phyloP scores from a whole-genome alignment of 2,888 invertebrate species.

The Lepidonotus clava region DNA sequence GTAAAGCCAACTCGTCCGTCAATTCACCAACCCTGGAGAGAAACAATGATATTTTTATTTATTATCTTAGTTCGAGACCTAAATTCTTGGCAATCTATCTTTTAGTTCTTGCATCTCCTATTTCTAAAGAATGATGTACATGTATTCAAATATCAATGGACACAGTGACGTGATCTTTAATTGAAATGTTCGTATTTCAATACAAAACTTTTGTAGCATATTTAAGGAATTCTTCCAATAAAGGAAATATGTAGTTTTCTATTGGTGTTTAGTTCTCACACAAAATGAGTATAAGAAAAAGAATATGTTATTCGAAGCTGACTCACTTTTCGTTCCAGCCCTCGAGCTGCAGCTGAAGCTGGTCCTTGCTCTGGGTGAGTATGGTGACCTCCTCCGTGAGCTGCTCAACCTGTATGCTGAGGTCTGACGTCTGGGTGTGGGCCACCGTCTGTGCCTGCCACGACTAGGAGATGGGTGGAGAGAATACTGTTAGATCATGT shows the following conservation, averaged over 20 bases:
- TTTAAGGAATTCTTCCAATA: too few species aligned
- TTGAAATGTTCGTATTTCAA: too few species aligned
- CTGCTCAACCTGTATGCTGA: constrained; percentile 56
- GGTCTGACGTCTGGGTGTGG: constrained; percentile 49
- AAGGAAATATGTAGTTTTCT: background rate
- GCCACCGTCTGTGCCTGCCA: constrained; percentile 30
- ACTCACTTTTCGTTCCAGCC: constrained; percentile 77
- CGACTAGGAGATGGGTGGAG: background rate
- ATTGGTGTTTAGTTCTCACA: background rate
- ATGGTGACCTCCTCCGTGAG: constrained; percentile 63
- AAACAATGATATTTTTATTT: too few species aligned
- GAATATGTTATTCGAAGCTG: background rate
- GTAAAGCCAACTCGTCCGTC: constrained; percentile 69
- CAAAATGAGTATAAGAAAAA: background rate
- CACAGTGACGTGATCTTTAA: too few species aligned
- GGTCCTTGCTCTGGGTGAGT: constrained; percentile 64
- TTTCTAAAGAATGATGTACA: too few species aligned
- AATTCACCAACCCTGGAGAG: constrained; percentile 72
- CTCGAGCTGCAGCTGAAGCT: constrained; percentile 74
- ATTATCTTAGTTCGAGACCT: too few species aligned
- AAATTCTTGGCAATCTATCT: too few species aligned
- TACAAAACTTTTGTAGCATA: too few species aligned
- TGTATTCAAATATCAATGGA: too few species aligned
- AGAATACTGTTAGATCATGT: background rate
- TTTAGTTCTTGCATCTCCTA: too few species aligned